Base-by-base conservation (phyloP, 2,113 vertebrate species). In the Scytalopus superciliaris region DNA sequence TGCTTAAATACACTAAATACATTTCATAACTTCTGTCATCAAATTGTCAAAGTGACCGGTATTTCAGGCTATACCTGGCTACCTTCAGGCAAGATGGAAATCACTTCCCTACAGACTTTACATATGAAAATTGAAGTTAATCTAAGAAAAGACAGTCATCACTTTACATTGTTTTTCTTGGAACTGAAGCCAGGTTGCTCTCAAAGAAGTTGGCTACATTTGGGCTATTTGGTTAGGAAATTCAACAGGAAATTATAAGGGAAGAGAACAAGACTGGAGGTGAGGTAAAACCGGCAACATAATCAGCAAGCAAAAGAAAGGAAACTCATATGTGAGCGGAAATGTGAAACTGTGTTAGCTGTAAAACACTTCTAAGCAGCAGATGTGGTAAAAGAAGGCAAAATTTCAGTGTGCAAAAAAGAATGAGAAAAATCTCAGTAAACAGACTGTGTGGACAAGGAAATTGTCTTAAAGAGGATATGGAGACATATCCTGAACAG, bases 161-260 rank as follows among this genome's bases (percentile, higher is more conserved):
- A 57, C 19, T 19, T 81, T 86, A 10, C 10, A n/a, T 35, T 77
- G n/a, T 78, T 94, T 89, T 67, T 81, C 66, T 96, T 93, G 80
- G 73, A 89, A 81, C 17, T 42, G 64, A 89, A 87, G 47, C 47
- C 47, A 73, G 19, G 17, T 49, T 74, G 45, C 37, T 89, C 28
- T 96, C n/a, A 79, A 70, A 94, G 59, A 69, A 74, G 25, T 37
- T 62, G n/a, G 19, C 49, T 92, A 37, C 72, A 42, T 87, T 89
- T 86, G 31, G 60, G 44, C 45, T 70, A 39, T 74, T 62, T 77
- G 15, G 7, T 86, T 53, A 80, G 64, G 72, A 95, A 77, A 77
- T 73, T 76, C 80, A 92, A 86, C 75, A 89, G 72, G 80, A 96
- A 92, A 86, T n/a, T 3, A 88, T 87, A 95, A 70, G 68, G 50